Evolutionary conservation across 2,113 vertebrate genomes (phyloP).

Genomic region (Oceanites oceanicus): DNA sequence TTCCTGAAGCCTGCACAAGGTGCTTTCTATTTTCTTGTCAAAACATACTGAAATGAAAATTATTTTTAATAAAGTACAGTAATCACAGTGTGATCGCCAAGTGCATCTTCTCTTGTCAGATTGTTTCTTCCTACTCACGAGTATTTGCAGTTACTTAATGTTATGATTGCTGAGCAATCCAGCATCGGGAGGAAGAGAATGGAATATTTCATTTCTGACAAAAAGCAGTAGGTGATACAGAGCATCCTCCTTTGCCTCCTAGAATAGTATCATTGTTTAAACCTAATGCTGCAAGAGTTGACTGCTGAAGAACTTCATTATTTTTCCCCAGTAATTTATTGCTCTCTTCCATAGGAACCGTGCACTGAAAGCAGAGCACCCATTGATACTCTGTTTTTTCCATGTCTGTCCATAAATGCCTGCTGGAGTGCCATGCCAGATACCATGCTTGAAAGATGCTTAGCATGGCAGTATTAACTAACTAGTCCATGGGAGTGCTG

Average conservation of each 20-base stretch:
- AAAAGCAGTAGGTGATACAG: background rate
- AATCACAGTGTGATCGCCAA: conserved; percentile 26
- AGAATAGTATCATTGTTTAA: background rate
- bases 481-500: background rate
- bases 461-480: background rate
- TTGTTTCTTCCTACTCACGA: background rate
- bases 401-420: background rate
- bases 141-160: conserved; percentile 18
- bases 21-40: conserved; percentile 66
- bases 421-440: background rate
- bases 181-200: background rate
- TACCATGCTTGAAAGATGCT: background rate
- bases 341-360: background rate
- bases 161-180: conserved; percentile 11
- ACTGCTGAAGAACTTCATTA: background rate
- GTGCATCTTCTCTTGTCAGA: conserved; percentile 30
- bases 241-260: background rate
- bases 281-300: background rate
- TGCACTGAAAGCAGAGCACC: background rate
- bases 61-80: conserved; percentile 65
- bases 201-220: background rate
- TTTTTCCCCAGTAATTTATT: background rate
- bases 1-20: conserved; percentile 49
- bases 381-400: background rate
- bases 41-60: conserved; percentile 62